phyloP scores from a whole-genome alignment of 2,888 invertebrate genomes.

The Drosophila peninsularis region DNA sequence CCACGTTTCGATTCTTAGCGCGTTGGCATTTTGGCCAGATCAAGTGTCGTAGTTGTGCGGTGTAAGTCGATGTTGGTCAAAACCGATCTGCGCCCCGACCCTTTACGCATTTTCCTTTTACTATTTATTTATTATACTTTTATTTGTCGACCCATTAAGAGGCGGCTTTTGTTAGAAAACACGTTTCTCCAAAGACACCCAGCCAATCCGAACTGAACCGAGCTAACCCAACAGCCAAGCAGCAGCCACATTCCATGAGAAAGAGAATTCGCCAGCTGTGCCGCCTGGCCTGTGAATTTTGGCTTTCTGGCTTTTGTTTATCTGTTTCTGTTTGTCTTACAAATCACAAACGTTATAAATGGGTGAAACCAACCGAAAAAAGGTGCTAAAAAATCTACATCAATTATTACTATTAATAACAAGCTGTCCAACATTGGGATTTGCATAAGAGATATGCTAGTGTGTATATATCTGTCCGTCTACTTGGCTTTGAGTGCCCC shows the following conservation, averaged over 20 bases:
- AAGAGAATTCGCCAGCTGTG: slow-evolving; percentile 71
- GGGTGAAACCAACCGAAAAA: slow-evolving; percentile 62
- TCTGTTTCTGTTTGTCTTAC: slow-evolving; percentile 67
- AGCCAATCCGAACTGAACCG: slow-evolving; percentile 12
- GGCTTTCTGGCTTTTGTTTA: slow-evolving; percentile 36
- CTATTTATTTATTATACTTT: slow-evolving; percentile 77
- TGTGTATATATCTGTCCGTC: slow-evolving; percentile 1
- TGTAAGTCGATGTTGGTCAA: slow-evolving; percentile 15
- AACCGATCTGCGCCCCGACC: slow-evolving; percentile 42
- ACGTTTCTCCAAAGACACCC: slow-evolving; percentile 55
- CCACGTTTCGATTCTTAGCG: slow-evolving; percentile 66
- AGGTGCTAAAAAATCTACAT: slow-evolving; percentile 72
- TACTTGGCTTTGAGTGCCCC: slow-evolving; percentile 34
- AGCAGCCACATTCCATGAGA: slow-evolving; percentile 61
- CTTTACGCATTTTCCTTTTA: slow-evolving; percentile 77
- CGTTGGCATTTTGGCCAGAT: slow-evolving; percentile 50
- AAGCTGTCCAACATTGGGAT: slow-evolving; percentile 52
- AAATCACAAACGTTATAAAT: slow-evolving; percentile 76
- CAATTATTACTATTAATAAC: slow-evolving; percentile 76
- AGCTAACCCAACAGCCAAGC: slow-evolving; percentile 11
- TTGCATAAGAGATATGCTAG: slow-evolving; percentile 46
- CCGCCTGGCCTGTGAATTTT: slow-evolving; percentile 19
- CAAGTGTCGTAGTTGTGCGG: slow-evolving; percentile 53
- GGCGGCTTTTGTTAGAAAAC: slow-evolving; percentile 68
- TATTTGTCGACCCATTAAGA: slow-evolving; percentile 77